Base-by-base conservation (phyloP, 2,113 vertebrate species). In the Porphyrio hochstetteri region DNA sequence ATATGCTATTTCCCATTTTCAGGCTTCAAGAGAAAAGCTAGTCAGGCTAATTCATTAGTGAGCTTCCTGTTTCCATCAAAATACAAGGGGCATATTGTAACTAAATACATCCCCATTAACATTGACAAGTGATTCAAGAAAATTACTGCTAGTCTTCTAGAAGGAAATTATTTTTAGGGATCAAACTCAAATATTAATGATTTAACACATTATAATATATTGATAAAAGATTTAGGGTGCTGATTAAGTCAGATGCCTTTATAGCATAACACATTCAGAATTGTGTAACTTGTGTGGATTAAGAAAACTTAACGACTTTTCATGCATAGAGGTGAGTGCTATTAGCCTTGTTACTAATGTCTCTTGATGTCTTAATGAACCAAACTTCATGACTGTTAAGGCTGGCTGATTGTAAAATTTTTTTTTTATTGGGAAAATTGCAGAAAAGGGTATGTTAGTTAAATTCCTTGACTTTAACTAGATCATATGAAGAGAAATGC, bases 41-140 rank as follows among this genome's bases (percentile, higher is more conserved):
- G 83, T 96, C 88, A 91, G 61, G 80, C 88, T 86, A 87, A 92
- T 97, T 97, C 46, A 74, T 97, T 97, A 97, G 84, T n/a, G 27
- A 96, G 91, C 64, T 68, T 97, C 82, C 91, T 94, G 68, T 96
- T 89, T 94, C 68, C 84, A 88, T 97, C 86, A 96, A 93, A 97
- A 92, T 94, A 95, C 70, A 97, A 94, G 64, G 44, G 53, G 23
- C 78, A 63, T 94, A 88, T 82, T 95, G 82, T 91, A 80, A 69
- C 92, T 92, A 96, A 96, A 92, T 86, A 94, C 33, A 74, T 91
- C 61, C 83, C 80, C 96, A 85, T 96, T 97, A 95, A 94, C 97
- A 96, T 68, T 95, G 91, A 89, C 86, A 95, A 46, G 75, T 84
- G 35, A 92, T 96, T 97, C 60, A 97, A 91, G 91, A 88, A 97